A percentile compares a stretch with the other conserved stretches of the same genome.
Evolutionary conservation across 2,113 vertebrate species (phyloP).

Genomic region (Mastomys coucha): DNA sequence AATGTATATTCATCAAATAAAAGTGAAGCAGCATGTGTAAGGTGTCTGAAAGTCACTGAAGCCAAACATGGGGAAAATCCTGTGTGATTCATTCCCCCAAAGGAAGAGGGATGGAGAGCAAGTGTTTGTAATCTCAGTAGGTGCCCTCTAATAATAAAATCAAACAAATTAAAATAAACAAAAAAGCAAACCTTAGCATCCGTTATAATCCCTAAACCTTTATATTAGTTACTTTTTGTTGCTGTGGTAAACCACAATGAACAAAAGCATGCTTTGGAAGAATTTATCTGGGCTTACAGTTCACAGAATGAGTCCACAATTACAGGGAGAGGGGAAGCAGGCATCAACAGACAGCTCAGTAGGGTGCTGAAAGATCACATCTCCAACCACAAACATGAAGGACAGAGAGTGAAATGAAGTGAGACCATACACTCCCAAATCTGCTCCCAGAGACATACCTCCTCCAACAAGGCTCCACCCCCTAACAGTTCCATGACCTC

Average conservation of each 20-base stretch:
- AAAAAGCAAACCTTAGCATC: neutral
- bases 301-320: neutral
- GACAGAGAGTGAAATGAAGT: neutral
- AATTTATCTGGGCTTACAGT: neutral
- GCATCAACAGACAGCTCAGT: neutral
- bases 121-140: neutral
- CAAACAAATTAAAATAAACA: constrained; percentile 22
- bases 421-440: neutral
- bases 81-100: neutral
- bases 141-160: neutral
- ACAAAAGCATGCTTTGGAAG: neutral
- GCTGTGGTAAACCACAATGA: neutral
- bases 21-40: constrained; percentile 20
- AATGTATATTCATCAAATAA: neutral
- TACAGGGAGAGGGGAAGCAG: neutral
- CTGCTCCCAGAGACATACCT: neutral
- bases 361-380: neutral
- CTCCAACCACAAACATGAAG: neutral
- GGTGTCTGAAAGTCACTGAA: neutral
- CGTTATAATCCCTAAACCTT: neutral
- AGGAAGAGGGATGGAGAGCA: neutral
- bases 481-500: neutral
- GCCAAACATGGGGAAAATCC: neutral
- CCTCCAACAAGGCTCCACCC: neutral
- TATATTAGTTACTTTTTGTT: neutral